These are phyloP conservation scores for Agrenia bidenticulata DNA, from an alignment of 2,888 invertebrate species.

Conservation along the genomic window DNA sequence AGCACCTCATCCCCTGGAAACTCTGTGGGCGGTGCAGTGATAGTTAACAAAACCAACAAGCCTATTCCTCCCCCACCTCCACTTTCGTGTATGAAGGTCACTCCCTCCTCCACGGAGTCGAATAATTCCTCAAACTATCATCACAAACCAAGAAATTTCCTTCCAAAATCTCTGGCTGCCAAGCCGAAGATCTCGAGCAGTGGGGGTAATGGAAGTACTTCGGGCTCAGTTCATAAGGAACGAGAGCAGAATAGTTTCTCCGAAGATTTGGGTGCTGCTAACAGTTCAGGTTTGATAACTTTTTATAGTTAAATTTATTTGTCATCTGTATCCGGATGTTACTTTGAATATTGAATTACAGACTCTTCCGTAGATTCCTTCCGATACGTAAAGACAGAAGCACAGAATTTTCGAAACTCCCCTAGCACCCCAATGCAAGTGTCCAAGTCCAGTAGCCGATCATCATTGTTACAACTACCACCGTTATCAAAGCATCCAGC, in stretches of 20 bases:
- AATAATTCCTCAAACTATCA: neutral
- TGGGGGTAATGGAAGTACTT: neutral
- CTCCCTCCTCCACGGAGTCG: neutral
- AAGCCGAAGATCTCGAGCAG: conserved; percentile 7
- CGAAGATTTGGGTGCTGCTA: neutral
- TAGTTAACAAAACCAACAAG: conserved; percentile 10
- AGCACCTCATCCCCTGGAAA: neutral
- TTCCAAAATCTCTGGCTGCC: conserved; percentile 28
- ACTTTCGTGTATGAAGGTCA: neutral
- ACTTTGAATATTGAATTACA: neutral
- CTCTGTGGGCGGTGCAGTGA: neutral
- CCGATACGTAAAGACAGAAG: neutral
- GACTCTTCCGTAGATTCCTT: neutral
- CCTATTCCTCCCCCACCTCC: conserved; percentile 15
- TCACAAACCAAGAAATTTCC: conserved; percentile 26
- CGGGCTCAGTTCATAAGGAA: neutral
- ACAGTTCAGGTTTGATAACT: neutral
- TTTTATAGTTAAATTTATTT: neutral
- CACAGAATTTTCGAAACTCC: neutral
- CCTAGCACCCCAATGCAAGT: neutral
- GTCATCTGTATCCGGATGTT: neutral
- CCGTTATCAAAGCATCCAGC: too few species aligned
- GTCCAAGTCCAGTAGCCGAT: too few species aligned
- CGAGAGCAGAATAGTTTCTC: neutral
- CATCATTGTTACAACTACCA: too few species aligned